Percentiles rank a stretch among this genome's conserved stretches.
These are phyloP conservation scores for Thalassophryne amazonica DNA, from an alignment of 2,797 vertebrate genomes.

Conservation along the genomic window DNA sequence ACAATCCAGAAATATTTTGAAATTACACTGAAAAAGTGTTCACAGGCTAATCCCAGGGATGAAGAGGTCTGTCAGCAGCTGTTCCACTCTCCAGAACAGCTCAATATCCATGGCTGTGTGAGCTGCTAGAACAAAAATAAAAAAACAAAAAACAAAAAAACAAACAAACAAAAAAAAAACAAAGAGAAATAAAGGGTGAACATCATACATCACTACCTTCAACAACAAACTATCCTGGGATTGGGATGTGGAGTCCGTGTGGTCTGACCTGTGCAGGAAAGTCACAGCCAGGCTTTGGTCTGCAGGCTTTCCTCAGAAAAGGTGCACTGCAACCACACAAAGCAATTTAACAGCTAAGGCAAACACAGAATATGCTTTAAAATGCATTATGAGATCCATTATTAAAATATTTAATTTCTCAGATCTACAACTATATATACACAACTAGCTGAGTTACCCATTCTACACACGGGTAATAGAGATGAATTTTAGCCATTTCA, in stretches of 20 bases:
- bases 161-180: too few relatives aligned
- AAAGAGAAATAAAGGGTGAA: constrained; percentile 58
- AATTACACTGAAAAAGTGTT: constrained; percentile 40
- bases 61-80: constrained; percentile 53
- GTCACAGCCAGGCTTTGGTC: constrained; percentile 26
- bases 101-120: constrained; percentile 27
- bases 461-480: too few relatives aligned
- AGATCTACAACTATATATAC: too few relatives aligned
- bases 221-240: constrained; percentile 47
- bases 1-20: constrained; percentile 43
- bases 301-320: constrained; percentile 12
- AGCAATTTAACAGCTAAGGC: background rate
- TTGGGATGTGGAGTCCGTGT: constrained; percentile 25
- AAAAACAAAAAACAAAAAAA: constrained; percentile 35
- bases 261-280: constrained; percentile 27
- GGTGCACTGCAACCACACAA: background rate
- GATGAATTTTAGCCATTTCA: too few relatives aligned
- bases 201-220: constrained; percentile 63
- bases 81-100: constrained; percentile 35
- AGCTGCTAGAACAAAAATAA: constrained; percentile 41
- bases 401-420: too few relatives aligned
- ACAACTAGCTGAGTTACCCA: too few relatives aligned
- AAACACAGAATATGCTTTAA: too few relatives aligned
- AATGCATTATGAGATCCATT: too few relatives aligned
- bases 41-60: constrained; percentile 47